These are phyloP conservation scores for Agapornis canus DNA, from an alignment of 2,797 vertebrate genomes.

Conservation along the genomic window DNA sequence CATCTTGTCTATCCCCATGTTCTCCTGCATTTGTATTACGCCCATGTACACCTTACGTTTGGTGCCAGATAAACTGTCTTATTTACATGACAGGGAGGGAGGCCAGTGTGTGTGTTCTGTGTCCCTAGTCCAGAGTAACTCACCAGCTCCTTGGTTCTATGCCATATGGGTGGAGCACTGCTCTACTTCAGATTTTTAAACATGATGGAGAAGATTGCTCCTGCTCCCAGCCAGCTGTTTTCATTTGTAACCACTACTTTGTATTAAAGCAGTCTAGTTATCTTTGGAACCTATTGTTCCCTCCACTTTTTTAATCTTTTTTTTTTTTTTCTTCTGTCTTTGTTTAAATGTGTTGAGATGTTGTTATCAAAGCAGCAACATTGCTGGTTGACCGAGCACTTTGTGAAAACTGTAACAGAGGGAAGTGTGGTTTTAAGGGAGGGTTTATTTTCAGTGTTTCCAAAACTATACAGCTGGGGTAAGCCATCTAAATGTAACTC, in stretches of 20 bases:
- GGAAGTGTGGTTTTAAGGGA: neutral
- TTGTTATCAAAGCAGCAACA: conserved; percentile 15
- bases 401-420: neutral
- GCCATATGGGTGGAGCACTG: neutral
- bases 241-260: neutral
- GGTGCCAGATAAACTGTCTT: neutral
- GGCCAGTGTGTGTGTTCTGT: neutral
- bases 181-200: conserved; percentile 9
- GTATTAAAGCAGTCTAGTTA: conserved; percentile 33
- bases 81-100: neutral
- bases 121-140: neutral
- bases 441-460: conserved; percentile 1
- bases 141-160: neutral
- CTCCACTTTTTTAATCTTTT: neutral
- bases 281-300: conserved; percentile 43
- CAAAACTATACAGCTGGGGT: neutral
- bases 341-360: conserved; percentile 37
- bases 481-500: neutral
- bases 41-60: rapidly evolving
- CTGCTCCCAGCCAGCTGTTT: conserved; percentile 43
- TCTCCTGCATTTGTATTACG: neutral
- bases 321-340: neutral
- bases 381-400: neutral
- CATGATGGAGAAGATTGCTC: neutral
- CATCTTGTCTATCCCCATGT: neutral